phyloP scores from a whole-genome alignment of 1,140 invertebrate species.

The Drosophila saltans region DNA sequence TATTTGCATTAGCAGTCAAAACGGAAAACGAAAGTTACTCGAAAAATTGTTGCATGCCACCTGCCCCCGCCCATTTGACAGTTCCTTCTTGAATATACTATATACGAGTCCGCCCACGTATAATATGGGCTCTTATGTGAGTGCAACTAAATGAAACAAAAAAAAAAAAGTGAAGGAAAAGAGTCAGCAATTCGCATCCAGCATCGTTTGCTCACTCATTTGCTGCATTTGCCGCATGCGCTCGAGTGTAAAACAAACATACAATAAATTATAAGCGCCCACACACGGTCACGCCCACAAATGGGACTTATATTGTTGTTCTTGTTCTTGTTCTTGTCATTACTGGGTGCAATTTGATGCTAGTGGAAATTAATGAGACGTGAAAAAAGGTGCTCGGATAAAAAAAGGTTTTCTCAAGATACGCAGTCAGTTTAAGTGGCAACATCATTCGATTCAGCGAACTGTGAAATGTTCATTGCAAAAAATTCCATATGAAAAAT shows the following conservation, averaged over 20 bases:
- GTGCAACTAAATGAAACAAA: slow-evolving; percentile 18
- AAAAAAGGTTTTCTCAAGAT: slow-evolving; percentile 48
- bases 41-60: slow-evolving; percentile 61
- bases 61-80: not conserved
- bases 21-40: slow-evolving; percentile 33
- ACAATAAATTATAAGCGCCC: slow-evolving; percentile 71
- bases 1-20: slow-evolving; percentile 61
- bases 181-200: not conserved
- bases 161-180: slow-evolving; percentile 17
- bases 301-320: slow-evolving; percentile 2
- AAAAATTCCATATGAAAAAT: slow-evolving; percentile 34
- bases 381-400: slow-evolving; percentile 61
- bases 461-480: slow-evolving; percentile 61
- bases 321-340: slow-evolving; percentile 10
- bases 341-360: slow-evolving; percentile 42
- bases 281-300: slow-evolving; percentile 23
- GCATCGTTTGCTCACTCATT: slow-evolving; percentile 18
- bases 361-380: slow-evolving; percentile 74
- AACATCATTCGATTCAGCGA: slow-evolving; percentile 73
- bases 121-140: not conserved
- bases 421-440: slow-evolving; percentile 53
- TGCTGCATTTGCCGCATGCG: slow-evolving; percentile 37
- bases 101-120: no score
- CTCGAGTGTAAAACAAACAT: slow-evolving; percentile 74
- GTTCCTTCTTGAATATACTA: not conserved